These are phyloP conservation scores for Semotilus atromaculatus DNA, from an alignment of 2,797 vertebrate genomes.

Conservation along the genomic window DNA sequence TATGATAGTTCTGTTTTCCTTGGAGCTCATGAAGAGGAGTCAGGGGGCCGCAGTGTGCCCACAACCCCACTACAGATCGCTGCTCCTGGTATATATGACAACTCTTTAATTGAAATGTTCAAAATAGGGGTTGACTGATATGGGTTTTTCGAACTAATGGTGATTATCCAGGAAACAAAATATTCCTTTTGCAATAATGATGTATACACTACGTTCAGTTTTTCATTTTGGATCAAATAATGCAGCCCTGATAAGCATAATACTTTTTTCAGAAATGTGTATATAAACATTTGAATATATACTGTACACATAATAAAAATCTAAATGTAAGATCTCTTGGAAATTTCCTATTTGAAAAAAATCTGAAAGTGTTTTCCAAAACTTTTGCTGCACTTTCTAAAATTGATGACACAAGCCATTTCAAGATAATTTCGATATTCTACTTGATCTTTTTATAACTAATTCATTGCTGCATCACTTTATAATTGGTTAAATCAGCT, in stretches of 20 bases:
- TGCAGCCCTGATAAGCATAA: too few species aligned
- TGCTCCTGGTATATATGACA: slow-evolving; percentile 83
- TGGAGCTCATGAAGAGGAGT: slow-evolving; percentile 89
- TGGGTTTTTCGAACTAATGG: not conserved
- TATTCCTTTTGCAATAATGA: too few species aligned
- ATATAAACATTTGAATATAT: too few species aligned
- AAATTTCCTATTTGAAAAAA: not conserved
- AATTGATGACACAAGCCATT: not conserved
- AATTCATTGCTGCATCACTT: not conserved
- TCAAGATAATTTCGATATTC: not conserved
- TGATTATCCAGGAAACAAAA: too few species aligned
- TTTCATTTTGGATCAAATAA: not conserved
- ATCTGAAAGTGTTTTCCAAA: not conserved
- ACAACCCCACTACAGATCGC: slow-evolving; percentile 88
- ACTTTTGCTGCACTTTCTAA: not conserved
- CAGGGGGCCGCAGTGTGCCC: slow-evolving; percentile 93
- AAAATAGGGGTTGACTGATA: not conserved
- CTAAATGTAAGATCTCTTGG: not conserved
- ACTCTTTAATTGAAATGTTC: not conserved
- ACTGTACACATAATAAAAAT: not conserved
- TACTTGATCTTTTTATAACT: not conserved
- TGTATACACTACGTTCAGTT: too few species aligned
- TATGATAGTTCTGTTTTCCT: slow-evolving; percentile 92
- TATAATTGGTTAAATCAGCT: not conserved
- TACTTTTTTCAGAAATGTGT: too few species aligned